Conservation (phyloP, 2,113 vertebrate species). For the Petrocephalus microphthalmus region DNA sequence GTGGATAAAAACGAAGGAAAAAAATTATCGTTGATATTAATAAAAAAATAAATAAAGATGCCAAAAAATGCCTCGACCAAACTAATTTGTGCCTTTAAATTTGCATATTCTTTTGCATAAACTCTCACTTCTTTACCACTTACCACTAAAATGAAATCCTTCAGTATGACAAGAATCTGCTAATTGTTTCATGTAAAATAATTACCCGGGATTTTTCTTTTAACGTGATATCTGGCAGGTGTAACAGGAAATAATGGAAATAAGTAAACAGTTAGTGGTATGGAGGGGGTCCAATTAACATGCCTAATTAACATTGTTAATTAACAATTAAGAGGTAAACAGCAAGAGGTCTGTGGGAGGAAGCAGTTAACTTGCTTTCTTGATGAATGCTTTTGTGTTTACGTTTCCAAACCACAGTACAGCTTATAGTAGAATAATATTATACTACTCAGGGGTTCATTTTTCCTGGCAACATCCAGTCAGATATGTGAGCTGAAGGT, state of each 20-base stretch:
- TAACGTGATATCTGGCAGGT: not conserved
- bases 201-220: not conserved
- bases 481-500: not conserved
- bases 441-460: not conserved
- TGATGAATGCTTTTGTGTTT: not conserved
- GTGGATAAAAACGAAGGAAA: not conserved
- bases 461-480: not conserved
- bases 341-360: not conserved
- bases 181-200: not conserved
- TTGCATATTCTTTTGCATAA: not conserved
- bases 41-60: not conserved
- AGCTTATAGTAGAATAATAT: not conserved
- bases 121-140: not conserved
- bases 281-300: not conserved
- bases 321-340: not conserved
- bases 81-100: not conserved
- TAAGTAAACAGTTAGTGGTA: not conserved
- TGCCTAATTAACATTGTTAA: not conserved
- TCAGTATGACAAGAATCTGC: not conserved
- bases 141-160: not conserved
- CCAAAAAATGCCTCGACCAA: not conserved
- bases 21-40: not conserved
- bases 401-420: not conserved
- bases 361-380: not conserved
- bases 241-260: not conserved